Base-by-base conservation (phyloP, 2,888 invertebrate species). In the Oligia latruncula region DNA sequence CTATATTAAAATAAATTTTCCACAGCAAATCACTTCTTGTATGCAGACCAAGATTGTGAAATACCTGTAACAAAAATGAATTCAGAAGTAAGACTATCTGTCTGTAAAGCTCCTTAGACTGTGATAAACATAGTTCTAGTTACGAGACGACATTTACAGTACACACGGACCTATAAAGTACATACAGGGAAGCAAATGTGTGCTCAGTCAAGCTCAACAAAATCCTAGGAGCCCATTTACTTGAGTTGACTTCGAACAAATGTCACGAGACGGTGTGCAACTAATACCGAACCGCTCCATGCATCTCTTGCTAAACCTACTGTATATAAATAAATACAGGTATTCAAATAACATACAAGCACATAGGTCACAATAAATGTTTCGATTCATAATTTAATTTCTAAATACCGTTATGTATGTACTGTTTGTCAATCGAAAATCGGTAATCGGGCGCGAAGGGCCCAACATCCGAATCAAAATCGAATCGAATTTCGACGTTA, bases 11-110 rank as follows among this genome's bases (percentile, higher is more conserved):
- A 73, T 68, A 52, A 72, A 81, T 85, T 84, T 91, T 90, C 92
- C 90, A 85, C 92, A 92, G 95, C 90, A 95, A 93, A 92, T 94
- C 95, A 96, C 94, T 93, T 93, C 96, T 96, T 96, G 95, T 84
- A 90, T 77, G 64, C 74, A 76, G 71, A 87, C 85, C 95, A 96
- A 96, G 96, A 93, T 90, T 94, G 95, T 95, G 96, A 94, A 93
- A 93, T 96, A 96, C 95, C 96, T 96, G 94, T 62, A 94, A 95
- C 73, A 85, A 81, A 43, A 46, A 29, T 20, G 0, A 17, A 29
- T 68, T 40, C 20, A 4, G 11, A 55, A 58, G 58, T 80, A 23
- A 40, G 8, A 35, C 5, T 78, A 66, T 58, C 9, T 35, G n/a
- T 52, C 52, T 20, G 6, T 0, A 64, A 55, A 82, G 1, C 43